A percentile compares a stretch with the other conserved stretches of the same genome.
phyloP scores from a whole-genome alignment of 2,797 vertebrate species.

The Oceanodroma leucorhoa region DNA sequence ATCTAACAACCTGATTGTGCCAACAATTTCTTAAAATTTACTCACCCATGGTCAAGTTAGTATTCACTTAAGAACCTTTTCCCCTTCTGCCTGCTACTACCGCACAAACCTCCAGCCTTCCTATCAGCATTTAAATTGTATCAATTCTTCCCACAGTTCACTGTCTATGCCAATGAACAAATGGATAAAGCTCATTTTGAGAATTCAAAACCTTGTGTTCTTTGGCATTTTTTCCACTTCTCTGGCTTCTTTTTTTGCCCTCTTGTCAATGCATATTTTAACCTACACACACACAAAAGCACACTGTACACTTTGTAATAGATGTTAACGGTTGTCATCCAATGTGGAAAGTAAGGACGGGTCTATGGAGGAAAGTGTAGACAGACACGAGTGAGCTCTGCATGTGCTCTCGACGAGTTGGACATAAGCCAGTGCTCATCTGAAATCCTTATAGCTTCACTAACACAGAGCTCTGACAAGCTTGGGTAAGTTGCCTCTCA shows the following conservation, averaged over 20 bases:
- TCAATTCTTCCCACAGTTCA: background rate
- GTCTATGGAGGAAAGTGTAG: background rate
- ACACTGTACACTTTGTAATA: background rate
- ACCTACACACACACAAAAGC: background rate
- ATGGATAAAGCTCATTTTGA: background rate
- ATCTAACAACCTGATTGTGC: background rate
- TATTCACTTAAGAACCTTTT: background rate
- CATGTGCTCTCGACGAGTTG: background rate
- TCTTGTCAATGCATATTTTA: conserved; percentile 1
- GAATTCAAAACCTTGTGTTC: background rate
- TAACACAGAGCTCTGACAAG: background rate
- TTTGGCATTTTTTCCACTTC: conserved; percentile 27
- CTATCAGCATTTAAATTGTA: background rate
- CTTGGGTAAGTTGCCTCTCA: background rate
- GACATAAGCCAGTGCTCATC: background rate
- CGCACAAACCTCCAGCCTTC: background rate
- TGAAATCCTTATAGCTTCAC: background rate
- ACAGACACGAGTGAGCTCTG: background rate
- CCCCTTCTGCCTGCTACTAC: background rate
- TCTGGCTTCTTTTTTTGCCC: conserved; percentile 1
- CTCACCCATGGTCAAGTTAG: background rate
- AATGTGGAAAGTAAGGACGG: background rate
- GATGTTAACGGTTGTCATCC: background rate
- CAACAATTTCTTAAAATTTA: background rate
- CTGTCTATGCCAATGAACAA: background rate